Evolutionary conservation across 2,888 invertebrate genomes (phyloP).

Genomic region (Ornithoptera priamus): DNA sequence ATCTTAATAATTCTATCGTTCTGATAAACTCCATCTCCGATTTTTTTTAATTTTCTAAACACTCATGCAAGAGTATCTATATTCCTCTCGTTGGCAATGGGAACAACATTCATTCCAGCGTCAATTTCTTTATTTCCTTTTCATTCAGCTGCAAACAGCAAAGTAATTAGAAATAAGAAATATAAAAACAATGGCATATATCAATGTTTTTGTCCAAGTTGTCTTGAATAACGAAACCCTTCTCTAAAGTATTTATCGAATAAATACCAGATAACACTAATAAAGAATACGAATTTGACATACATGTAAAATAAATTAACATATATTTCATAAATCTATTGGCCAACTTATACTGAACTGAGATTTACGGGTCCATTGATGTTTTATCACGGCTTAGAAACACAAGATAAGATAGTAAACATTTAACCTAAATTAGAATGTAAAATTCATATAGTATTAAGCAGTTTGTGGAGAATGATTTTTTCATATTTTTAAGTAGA

Average conservation of each 20-base stretch:
- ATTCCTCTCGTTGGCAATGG: too few relatives aligned
- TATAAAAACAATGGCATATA: too few relatives aligned
- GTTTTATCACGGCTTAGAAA: slow-evolving; percentile 15
- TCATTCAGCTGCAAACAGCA: too few relatives aligned
- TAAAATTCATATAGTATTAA: neutral
- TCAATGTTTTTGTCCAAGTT: too few relatives aligned
- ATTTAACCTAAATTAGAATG: slow-evolving; percentile 10
- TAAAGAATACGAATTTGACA: neutral
- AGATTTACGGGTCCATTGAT: slow-evolving; percentile 14
- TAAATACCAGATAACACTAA: slow-evolving; percentile 9
- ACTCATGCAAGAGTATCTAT: neutral
- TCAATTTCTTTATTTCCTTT: too few relatives aligned
- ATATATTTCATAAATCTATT: slow-evolving; percentile 15
- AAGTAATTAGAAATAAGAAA: too few relatives aligned
- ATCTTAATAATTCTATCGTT: neutral
- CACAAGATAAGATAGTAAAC: slow-evolving; percentile 15
- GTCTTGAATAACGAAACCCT: neutral
- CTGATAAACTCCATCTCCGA: neutral
- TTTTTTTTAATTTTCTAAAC: neutral
- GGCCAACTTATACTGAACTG: slow-evolving; percentile 9
- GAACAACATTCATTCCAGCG: too few relatives aligned
- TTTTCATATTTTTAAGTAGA: too few relatives aligned
- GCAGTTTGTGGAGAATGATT: neutral
- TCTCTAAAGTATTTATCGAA: neutral
- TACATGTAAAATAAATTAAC: slow-evolving; percentile 8